Percentiles rank a stretch among this genome's conserved stretches.
These are phyloP conservation scores for Gymnothorax javanicus DNA, from an alignment of 2,797 vertebrate genomes.

Conservation along the genomic window DNA sequence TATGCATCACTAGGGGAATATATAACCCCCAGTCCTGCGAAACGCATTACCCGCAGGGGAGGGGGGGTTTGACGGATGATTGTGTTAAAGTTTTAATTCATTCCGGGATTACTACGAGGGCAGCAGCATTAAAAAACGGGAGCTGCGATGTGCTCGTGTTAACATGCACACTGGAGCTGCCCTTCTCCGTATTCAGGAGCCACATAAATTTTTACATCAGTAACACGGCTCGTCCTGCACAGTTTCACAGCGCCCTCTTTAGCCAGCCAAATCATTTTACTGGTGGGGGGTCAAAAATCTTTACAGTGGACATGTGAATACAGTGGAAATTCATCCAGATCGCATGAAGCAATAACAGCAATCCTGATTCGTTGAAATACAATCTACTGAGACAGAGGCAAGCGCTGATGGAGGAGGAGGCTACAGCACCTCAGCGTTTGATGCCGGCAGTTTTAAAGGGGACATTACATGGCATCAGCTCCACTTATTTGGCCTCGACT, in stretches of 20 bases:
- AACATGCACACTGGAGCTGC: not conserved
- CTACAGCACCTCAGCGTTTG: constrained; percentile 8
- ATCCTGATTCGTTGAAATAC: not conserved
- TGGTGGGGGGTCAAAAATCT: not conserved
- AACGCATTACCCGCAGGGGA: constrained; percentile 29
- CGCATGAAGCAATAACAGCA: not conserved
- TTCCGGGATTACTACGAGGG: not conserved
- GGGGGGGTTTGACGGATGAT: constrained; percentile 36
- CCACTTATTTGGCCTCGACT: constrained; percentile 24
- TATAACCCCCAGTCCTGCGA: constrained; percentile 44
- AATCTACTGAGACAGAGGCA: not conserved
- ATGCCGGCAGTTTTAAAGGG: constrained; percentile 30
- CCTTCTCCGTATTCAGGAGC: not conserved
- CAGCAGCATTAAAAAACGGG: constrained; percentile 11
- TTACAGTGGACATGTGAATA: not conserved
- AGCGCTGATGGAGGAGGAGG: not conserved
- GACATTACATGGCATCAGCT: constrained; percentile 19
- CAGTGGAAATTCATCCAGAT: not conserved
- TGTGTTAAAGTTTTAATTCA: constrained; percentile 16
- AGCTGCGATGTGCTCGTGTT: not conserved
- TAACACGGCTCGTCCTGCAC: not conserved
- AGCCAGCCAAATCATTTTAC: not conserved
- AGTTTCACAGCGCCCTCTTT: not conserved
- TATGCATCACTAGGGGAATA: constrained; percentile 38
- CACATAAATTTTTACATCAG: not conserved